Evolutionary conservation across 2,113 vertebrate genomes (phyloP).

Genomic region (Megaleporinus macrocephalus): DNA sequence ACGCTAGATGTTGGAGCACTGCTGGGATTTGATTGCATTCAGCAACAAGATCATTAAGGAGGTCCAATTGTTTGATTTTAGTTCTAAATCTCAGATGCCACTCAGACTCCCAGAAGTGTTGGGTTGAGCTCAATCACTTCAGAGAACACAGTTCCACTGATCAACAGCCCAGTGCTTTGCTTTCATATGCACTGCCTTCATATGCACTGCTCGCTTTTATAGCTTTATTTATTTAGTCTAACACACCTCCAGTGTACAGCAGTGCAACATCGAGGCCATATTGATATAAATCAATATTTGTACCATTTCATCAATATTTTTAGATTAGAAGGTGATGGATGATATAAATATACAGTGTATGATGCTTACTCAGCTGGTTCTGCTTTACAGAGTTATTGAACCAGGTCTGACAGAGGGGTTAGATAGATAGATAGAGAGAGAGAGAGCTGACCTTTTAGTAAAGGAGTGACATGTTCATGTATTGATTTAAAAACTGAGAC

Average conservation of each 20-base stretch:
- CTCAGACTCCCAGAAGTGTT: no score
- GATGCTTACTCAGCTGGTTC: not conserved
- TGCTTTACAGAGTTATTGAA: not conserved
- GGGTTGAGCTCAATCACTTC: no score
- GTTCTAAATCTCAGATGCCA: no score
- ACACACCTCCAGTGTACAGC: not conserved
- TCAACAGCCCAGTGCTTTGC: no score
- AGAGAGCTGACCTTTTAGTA: not conserved
- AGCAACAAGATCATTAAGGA: no score
- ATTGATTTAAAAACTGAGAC: no score
- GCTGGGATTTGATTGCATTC: no score
- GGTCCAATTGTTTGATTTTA: no score
- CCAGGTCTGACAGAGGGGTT: not conserved
- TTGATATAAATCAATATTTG: not conserved
- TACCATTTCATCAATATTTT: not conserved
- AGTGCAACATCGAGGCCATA: not conserved
- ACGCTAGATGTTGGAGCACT: no score
- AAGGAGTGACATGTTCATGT: no score
- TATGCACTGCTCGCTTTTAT: not conserved
- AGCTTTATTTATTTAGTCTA: not conserved
- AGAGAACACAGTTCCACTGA: no score
- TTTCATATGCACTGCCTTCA: no score
- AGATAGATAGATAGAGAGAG: not conserved
- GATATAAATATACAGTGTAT: slow-evolving; percentile 13
- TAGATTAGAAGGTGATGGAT: not conserved